Evolutionary conservation across 2,888 invertebrate genomes (phyloP).

Genomic region (Helleia helle): DNA sequence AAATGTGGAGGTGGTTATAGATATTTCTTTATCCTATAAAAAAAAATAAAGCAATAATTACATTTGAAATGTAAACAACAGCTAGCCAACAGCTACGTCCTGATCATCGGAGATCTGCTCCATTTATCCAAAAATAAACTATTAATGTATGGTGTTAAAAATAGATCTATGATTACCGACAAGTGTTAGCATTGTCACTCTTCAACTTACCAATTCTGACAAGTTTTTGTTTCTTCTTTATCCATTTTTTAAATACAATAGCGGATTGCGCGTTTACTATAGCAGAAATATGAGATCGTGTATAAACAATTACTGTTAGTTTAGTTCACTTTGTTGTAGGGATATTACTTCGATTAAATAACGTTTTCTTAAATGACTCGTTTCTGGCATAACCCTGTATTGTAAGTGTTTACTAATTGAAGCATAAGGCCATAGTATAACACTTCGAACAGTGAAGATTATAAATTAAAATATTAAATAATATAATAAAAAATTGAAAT

Average conservation of each 20-base stretch:
- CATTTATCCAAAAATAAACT: conserved; percentile 62
- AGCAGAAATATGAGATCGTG: neutral
- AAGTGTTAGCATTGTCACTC: conserved; percentile 29
- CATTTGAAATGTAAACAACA: conserved; percentile 15
- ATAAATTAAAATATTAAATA: neutral
- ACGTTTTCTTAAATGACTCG: neutral
- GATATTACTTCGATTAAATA: neutral
- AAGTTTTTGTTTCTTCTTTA: conserved; percentile 52
- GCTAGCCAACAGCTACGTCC: conserved; percentile 33
- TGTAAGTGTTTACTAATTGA: neutral
- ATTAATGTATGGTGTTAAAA: conserved; percentile 49
- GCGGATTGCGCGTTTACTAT: neutral
- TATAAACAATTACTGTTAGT: neutral
- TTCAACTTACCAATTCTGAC: conserved; percentile 68
- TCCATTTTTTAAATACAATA: conserved; percentile 37
- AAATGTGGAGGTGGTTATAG: too few species aligned
- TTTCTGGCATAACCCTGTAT: neutral
- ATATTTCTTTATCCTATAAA: too few species aligned
- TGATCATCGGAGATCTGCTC: conserved; percentile 43
- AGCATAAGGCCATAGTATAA: neutral
- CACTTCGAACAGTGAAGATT: too few species aligned
- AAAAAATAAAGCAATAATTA: neutral
- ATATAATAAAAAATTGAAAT: conserved; percentile 3
- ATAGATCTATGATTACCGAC: conserved; percentile 53
- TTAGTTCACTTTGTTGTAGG: neutral